Percentiles rank a stretch among this genome's conserved stretches.
Evolutionary conservation across 2,113 vertebrate genomes (phyloP).

Genomic region (Donacobius atricapilla): DNA sequence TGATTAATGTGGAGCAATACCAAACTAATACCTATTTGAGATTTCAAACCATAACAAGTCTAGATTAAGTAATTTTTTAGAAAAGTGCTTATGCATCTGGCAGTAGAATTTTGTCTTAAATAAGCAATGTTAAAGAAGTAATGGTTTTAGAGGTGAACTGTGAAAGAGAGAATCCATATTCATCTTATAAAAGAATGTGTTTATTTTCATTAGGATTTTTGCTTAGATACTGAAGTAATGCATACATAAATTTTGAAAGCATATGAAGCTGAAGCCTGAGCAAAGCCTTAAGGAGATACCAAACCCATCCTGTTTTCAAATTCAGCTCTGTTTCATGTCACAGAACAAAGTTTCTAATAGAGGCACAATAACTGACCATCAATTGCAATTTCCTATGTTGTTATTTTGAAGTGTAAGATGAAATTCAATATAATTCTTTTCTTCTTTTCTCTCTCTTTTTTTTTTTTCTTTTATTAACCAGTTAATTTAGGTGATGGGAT

Average conservation of each 20-base stretch:
- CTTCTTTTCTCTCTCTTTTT: not conserved
- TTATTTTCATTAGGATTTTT: not conserved
- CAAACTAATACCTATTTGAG: not conserved
- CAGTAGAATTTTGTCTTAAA: not conserved
- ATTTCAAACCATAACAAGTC: not conserved
- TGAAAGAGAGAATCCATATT: not conserved
- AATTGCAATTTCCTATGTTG: not conserved
- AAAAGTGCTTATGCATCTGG: not conserved
- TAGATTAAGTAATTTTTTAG: not conserved
- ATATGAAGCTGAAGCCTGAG: not conserved
- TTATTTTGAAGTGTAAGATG: not conserved
- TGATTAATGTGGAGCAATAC: not conserved
- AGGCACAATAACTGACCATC: not conserved
- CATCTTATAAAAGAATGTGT: not conserved
- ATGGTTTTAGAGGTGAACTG: not conserved
- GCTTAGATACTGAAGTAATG: not conserved
- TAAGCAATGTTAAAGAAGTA: not conserved
- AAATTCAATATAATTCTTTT: not conserved
- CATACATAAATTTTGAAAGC: not conserved
- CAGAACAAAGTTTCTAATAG: not conserved
- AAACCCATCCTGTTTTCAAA: not conserved
- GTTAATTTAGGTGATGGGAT: constrained; percentile 89
- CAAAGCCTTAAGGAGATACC: not conserved
- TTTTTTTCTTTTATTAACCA: constrained; percentile 55
- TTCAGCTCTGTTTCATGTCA: not conserved